phyloP scores from a whole-genome alignment of 2,888 invertebrate species.

The Tholera decimalis region DNA sequence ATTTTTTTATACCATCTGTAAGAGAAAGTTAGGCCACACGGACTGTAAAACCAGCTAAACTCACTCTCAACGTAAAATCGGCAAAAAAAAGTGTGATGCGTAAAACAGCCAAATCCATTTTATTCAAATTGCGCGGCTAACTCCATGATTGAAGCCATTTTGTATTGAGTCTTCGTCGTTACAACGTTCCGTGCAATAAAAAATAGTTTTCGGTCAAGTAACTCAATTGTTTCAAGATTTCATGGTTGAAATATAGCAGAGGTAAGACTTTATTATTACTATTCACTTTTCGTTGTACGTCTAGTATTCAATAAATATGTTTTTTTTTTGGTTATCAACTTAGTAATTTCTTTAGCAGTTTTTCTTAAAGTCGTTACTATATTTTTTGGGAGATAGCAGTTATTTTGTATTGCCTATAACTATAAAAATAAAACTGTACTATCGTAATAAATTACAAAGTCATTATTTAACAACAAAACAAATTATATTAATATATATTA shows the following conservation, averaged over 20 bases:
- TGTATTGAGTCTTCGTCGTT: background rate
- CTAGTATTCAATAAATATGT: too few relatives aligned
- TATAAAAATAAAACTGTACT: too few relatives aligned
- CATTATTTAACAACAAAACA: too few relatives aligned
- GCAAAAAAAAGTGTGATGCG: constrained; percentile 1
- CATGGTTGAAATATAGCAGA: constrained; percentile 8
- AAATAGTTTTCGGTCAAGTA: background rate
- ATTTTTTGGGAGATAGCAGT: too few relatives aligned
- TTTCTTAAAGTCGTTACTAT: too few relatives aligned
- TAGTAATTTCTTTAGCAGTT: too few relatives aligned
- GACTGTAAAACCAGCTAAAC: background rate
- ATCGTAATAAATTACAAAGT: too few relatives aligned
- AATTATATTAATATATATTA: background rate
- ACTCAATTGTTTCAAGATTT: background rate
- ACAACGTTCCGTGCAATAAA: constrained; percentile 2
- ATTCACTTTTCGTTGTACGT: background rate
- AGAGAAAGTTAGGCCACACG: background rate
- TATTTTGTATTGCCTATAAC: too few relatives aligned
- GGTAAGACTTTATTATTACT: constrained; percentile 2
- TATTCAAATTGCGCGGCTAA: constrained; percentile 5
- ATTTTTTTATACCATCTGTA: background rate
- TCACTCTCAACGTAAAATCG: background rate
- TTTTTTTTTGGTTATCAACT: too few relatives aligned
- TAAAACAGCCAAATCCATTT: constrained; percentile 10
- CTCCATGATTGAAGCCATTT: constrained; percentile 5